phyloP scores from a whole-genome alignment of 2,113 vertebrate genomes.

The Seriola quinqueradiata region DNA sequence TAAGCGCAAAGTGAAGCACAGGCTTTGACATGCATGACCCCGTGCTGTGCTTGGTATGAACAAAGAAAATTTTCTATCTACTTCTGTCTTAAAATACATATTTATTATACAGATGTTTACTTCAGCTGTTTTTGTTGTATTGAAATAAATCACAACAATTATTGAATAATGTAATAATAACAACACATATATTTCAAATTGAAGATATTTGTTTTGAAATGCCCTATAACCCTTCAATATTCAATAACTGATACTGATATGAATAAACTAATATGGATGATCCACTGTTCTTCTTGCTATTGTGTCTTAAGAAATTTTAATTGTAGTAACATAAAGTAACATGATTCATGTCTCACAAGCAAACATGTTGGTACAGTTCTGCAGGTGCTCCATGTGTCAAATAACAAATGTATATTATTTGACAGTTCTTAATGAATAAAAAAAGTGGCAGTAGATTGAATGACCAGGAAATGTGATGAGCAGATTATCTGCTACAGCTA shows the following conservation, averaged over 20 bases:
- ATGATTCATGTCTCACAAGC: background rate
- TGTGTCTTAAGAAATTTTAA: too few relatives aligned
- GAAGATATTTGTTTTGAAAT: too few relatives aligned
- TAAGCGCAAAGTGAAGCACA: background rate
- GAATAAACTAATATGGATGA: too few relatives aligned
- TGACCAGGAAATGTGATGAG: slow-evolving; percentile 65
- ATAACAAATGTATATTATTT: slow-evolving; percentile 24
- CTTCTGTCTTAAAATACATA: background rate
- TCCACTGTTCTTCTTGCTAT: too few relatives aligned
- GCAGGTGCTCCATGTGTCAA: background rate
- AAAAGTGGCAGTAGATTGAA: slow-evolving; percentile 43
- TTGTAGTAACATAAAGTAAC: too few relatives aligned
- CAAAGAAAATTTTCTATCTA: too few relatives aligned
- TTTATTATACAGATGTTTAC: too few relatives aligned
- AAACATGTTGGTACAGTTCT: background rate
- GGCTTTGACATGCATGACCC: background rate
- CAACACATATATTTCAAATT: too few relatives aligned
- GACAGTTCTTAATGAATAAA: slow-evolving; percentile 35
- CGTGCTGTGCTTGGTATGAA: background rate
- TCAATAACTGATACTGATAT: background rate
- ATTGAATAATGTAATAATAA: too few relatives aligned
- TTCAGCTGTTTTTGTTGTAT: too few relatives aligned
- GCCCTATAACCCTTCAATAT: background rate
- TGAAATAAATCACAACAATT: too few relatives aligned
- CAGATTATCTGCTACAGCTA: slow-evolving; percentile 64